These are phyloP conservation scores for Prolemur simus DNA, from an alignment of 2,113 vertebrate species.

Conservation along the genomic window DNA sequence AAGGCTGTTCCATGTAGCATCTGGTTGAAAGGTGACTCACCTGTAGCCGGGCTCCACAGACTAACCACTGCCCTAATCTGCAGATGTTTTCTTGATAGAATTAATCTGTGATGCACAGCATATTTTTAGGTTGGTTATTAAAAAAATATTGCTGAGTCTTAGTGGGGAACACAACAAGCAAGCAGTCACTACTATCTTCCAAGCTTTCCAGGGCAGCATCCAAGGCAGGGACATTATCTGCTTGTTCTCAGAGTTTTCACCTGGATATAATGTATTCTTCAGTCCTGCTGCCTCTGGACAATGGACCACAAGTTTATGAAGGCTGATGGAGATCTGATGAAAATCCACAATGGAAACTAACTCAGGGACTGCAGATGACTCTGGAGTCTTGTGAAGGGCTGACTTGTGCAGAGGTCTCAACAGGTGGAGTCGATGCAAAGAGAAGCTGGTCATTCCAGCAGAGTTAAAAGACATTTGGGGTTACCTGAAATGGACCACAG, in stretches of 20 bases:
- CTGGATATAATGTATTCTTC: not conserved
- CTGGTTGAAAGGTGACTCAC: conserved; percentile 44
- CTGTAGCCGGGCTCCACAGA: not conserved
- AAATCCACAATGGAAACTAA: not conserved
- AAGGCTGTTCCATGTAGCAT: accelerated
- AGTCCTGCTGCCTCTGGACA: not conserved
- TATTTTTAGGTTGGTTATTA: conserved; percentile 45
- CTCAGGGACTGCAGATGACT: not conserved
- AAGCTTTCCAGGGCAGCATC: not conserved
- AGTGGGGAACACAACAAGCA: conserved; percentile 24
- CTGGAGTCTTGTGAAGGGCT: not conserved
- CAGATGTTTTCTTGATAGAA: conserved; percentile 30
- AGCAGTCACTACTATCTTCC: not conserved
- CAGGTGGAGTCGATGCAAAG: not conserved
- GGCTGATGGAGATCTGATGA: not conserved
- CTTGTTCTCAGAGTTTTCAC: not conserved
- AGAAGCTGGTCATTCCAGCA: not conserved
- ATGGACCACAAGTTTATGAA: not conserved
- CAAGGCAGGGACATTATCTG: accelerated
- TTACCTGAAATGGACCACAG: not conserved
- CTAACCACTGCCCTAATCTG: not conserved
- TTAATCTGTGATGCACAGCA: not conserved
- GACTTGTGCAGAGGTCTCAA: not conserved
- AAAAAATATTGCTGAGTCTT: conserved; percentile 64
- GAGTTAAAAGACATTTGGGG: not conserved